A percentile compares a stretch with the other conserved stretches of the same genome.
Evolutionary conservation across 1,140 invertebrate genomes (phyloP).

Genomic region (Drosophila lowei): DNA sequence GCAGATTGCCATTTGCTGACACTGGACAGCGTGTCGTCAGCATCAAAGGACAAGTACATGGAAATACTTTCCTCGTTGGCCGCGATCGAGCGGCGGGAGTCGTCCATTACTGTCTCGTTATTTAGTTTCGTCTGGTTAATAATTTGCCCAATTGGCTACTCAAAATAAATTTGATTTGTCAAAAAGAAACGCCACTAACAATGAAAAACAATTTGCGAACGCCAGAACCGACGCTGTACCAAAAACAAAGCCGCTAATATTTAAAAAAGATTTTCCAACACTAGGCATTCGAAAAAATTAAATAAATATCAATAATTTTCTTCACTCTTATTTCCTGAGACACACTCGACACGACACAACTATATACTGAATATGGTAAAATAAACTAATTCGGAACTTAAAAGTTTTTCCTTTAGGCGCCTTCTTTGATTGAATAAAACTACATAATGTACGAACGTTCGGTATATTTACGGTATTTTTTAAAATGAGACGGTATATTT

Average conservation of each 20-base stretch:
- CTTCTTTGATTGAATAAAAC: too few relatives aligned
- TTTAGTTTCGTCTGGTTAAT: not conserved
- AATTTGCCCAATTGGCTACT: constrained; percentile 9
- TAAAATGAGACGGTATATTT: too few relatives aligned
- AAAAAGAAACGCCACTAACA: not conserved
- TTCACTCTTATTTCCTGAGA: too few relatives aligned
- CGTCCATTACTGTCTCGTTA: constrained; percentile 44
- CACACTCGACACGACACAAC: not conserved
- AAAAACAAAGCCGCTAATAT: constrained; percentile 71
- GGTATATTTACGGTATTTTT: too few relatives aligned
- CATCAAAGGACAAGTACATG: constrained; percentile 77
- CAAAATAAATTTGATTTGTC: not conserved
- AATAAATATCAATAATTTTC: not conserved
- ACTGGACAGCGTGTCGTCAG: constrained; percentile 54
- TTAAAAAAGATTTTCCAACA: constrained; percentile 70
- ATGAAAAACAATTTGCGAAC: not conserved
- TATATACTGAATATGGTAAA: not conserved
- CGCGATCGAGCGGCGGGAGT: constrained; percentile 53
- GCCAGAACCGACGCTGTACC: constrained; percentile 58
- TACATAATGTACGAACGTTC: too few relatives aligned
- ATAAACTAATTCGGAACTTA: not conserved
- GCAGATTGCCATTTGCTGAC: constrained; percentile 65
- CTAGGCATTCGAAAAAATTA: constrained; percentile 34
- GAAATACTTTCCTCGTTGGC: constrained; percentile 58
- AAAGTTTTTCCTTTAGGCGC: too few relatives aligned